phyloP scores from a whole-genome alignment of 1,140 invertebrate genomes.

The Drosophila gunungcola region DNA sequence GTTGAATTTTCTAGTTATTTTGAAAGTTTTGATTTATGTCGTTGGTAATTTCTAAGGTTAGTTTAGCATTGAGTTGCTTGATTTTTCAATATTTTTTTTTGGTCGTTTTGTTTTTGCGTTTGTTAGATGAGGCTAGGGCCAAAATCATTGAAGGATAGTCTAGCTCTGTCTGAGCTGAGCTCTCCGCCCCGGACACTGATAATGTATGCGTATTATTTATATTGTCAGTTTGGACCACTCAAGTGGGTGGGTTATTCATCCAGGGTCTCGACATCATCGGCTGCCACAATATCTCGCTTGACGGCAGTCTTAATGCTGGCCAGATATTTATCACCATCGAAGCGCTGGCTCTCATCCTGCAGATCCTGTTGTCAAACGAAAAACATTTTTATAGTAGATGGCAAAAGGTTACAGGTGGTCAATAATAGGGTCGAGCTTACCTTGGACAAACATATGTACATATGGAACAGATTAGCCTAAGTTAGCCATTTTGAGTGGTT shows the following conservation, averaged over 20 bases:
- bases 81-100: constrained; percentile 47
- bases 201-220: constrained; percentile 36
- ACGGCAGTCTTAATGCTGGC: constrained; percentile 69
- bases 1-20: constrained; percentile 53
- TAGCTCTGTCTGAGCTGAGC: constrained; percentile 14
- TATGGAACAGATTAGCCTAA: constrained; percentile 13
- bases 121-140: constrained; percentile 39
- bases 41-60: constrained; percentile 58
- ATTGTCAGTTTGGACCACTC: constrained; percentile 25
- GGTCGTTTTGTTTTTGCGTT: constrained; percentile 60
- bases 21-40: constrained; percentile 43
- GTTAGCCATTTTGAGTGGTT: constrained; percentile 19
- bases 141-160: constrained; percentile 45
- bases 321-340: constrained; percentile 83
- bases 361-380: constrained; percentile 66
- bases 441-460: constrained; percentile 24
- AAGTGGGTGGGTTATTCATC: constrained; percentile 49
- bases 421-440: constrained; percentile 3
- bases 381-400: not conserved
- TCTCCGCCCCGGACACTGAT: constrained; percentile 19
- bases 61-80: constrained; percentile 46
- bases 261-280: constrained; percentile 69
- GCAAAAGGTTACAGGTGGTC: not conserved
- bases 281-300: constrained; percentile 78
- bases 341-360: constrained; percentile 80